phyloP scores from a whole-genome alignment of 1,140 invertebrate genomes.

The Hyles vespertilio region DNA sequence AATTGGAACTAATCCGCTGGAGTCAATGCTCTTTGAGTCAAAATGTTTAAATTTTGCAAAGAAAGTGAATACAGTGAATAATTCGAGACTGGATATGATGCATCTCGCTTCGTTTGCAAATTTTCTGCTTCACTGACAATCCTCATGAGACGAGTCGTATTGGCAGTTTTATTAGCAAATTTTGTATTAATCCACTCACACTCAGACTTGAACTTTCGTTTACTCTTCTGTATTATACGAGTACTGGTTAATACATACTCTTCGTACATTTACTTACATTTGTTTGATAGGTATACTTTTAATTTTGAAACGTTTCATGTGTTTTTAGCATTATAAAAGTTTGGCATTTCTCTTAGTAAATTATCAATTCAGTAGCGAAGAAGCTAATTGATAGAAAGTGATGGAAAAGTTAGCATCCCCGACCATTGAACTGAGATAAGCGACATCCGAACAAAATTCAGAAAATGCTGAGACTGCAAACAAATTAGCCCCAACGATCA shows the following conservation, averaged over 20 bases:
- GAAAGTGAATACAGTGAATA: too few relatives aligned
- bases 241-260: too few relatives aligned
- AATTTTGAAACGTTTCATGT: too few relatives aligned
- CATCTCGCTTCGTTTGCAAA: conserved; percentile 20
- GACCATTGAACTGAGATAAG: conserved; percentile 19
- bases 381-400: conserved; percentile 10
- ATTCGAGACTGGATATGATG: conserved; percentile 23
- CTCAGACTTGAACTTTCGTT: neutral
- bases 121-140: conserved; percentile 24
- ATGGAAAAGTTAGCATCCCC: conserved; percentile 19
- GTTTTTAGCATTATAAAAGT: too few relatives aligned
- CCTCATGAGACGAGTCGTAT: conserved; percentile 13
- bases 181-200: conserved; percentile 8
- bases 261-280: too few relatives aligned
- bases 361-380: too few relatives aligned
- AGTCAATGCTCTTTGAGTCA: too few relatives aligned
- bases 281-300: too few relatives aligned
- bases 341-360: too few relatives aligned
- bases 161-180: conserved; percentile 9
- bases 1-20: too few relatives aligned
- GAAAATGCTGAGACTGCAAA: conserved; percentile 8
- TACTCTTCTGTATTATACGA: too few relatives aligned
- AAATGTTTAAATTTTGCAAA: too few relatives aligned
- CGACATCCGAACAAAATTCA: conserved; percentile 5
- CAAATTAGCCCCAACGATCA: conserved; percentile 14